phyloP scores from a whole-genome alignment of 1,140 invertebrate genomes.

The Drosophila watanabei region DNA sequence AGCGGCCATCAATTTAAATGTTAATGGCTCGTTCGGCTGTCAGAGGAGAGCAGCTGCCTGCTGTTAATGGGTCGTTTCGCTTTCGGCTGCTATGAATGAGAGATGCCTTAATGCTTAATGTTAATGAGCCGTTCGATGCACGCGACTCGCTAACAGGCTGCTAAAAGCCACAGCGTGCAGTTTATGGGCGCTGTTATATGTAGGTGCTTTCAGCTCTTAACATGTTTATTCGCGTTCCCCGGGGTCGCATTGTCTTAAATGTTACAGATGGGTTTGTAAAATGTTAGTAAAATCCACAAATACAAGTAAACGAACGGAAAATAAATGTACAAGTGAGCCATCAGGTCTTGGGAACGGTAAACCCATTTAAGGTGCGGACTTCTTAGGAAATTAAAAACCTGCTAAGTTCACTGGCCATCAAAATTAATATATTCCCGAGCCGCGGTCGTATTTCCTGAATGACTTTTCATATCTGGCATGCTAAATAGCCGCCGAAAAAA shows the following conservation, averaged over 20 bases:
- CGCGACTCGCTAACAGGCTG: slow-evolving; percentile 52
- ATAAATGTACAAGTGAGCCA: not conserved
- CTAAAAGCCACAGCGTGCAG: slow-evolving; percentile 66
- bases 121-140: slow-evolving; percentile 70
- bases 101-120: slow-evolving; percentile 58
- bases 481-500: slow-evolving; percentile 39
- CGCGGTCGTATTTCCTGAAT: slow-evolving; percentile 43
- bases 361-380: not conserved
- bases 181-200: slow-evolving; percentile 50
- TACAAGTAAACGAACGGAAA: not conserved
- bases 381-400: slow-evolving; percentile 4
- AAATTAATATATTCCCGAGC: slow-evolving; percentile 24
- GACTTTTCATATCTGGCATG: slow-evolving; percentile 52
- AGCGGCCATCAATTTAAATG: slow-evolving; percentile 67
- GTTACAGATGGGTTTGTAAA: not conserved
- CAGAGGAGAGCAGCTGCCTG: slow-evolving; percentile 53
- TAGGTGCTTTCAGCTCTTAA: slow-evolving; percentile 10
- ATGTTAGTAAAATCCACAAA: not conserved
- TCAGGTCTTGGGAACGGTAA: not conserved
- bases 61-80: slow-evolving; percentile 74
- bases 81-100: slow-evolving; percentile 68
- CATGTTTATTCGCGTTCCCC: slow-evolving; percentile 41
- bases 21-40: slow-evolving; percentile 62
- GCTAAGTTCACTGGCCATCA: slow-evolving; percentile 33
- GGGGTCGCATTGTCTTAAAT: not conserved